phyloP scores from a whole-genome alignment of 1,140 invertebrate genomes.

The Heliothis virescens region DNA sequence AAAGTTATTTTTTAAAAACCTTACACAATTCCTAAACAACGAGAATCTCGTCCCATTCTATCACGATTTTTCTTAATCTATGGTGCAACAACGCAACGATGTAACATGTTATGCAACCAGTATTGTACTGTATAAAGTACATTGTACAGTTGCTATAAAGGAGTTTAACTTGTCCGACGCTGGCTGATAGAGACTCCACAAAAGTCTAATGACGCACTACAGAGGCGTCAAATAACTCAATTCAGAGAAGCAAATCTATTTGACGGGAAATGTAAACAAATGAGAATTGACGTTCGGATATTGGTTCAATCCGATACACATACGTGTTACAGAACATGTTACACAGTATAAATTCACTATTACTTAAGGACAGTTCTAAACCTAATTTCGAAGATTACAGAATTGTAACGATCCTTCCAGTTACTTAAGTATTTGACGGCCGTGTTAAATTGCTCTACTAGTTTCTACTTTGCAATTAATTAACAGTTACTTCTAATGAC shows the following conservation, averaged over 20 bases:
- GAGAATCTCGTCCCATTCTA: constrained; percentile 27
- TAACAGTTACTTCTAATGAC: constrained; percentile 48
- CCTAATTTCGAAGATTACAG: constrained; percentile 12
- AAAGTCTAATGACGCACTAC: too few relatives aligned
- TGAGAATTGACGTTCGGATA: background rate
- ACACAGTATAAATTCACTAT: constrained; percentile 1
- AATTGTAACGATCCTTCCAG: background rate
- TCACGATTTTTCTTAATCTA: constrained; percentile 20
- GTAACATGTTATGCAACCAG: background rate
- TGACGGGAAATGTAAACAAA: background rate
- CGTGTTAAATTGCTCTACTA: constrained; percentile 13
- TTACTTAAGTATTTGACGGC: constrained; percentile 37
- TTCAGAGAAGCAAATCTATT: background rate
- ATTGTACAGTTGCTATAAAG: too few relatives aligned
- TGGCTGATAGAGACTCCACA: too few relatives aligned
- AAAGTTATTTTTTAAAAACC: constrained; percentile 8
- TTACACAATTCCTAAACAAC: constrained; percentile 45
- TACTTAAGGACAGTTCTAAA: constrained; percentile 3
- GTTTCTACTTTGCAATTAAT: constrained; percentile 7
- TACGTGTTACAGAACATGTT: background rate
- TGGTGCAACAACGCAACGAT: constrained; percentile 3
- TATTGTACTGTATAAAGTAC: background rate
- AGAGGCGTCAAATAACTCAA: too few relatives aligned
- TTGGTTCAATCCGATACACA: background rate
- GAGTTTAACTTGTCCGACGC: too few relatives aligned